These are phyloP conservation scores for Achatina immaculata DNA, from an alignment of 1,140 invertebrate species.

Conservation along the genomic window DNA sequence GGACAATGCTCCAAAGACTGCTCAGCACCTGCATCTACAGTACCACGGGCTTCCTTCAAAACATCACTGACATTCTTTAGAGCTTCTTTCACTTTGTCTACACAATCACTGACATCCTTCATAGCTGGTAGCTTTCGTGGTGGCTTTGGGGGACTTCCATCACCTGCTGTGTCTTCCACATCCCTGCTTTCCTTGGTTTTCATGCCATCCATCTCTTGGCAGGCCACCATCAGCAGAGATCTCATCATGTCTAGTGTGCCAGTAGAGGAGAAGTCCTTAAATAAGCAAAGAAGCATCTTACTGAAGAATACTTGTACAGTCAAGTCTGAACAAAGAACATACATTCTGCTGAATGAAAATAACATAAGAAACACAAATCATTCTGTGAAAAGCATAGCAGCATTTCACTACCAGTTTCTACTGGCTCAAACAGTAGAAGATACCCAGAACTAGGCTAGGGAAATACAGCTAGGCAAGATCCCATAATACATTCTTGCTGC, in stretches of 20 bases:
- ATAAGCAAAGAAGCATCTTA: no score
- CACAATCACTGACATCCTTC: neutral
- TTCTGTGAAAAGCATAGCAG: no score
- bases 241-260: conserved; percentile 64
- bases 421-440: no score
- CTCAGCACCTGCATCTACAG: neutral
- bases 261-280: conserved; percentile 60
- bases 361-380: no score
- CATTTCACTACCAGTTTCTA: no score
- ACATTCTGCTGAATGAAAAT: no score
- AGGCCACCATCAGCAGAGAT: conserved; percentile 65
- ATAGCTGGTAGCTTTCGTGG: neutral
- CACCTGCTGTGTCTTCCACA: neutral
- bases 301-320: conserved; percentile 1
- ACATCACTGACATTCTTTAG: neutral
- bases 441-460: no score
- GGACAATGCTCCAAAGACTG: neutral
- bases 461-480: no score
- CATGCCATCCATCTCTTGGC: conserved; percentile 54
- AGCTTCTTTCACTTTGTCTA: neutral
- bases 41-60: neutral
- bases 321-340: neutral
- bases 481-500: no score
- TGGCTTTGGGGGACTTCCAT: neutral
- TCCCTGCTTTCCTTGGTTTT: neutral